These are phyloP conservation scores for Phalacrocorax brasilianus DNA, from an alignment of 2,113 vertebrate species.

Conservation along the genomic window DNA sequence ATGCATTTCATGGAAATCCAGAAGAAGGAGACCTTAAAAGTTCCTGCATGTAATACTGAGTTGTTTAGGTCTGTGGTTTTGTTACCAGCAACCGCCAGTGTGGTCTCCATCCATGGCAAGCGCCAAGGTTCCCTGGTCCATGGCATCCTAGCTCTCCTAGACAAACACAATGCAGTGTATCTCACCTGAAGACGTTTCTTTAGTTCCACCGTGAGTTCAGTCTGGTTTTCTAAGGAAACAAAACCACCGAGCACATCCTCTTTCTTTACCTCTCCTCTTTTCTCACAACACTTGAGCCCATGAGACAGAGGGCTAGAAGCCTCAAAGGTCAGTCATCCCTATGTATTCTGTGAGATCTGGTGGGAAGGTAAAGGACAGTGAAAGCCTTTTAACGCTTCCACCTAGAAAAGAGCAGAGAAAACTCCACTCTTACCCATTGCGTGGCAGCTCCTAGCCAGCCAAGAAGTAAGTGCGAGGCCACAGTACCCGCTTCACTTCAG, in stretches of 20 bases:
- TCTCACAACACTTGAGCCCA: background rate
- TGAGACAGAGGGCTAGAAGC: background rate
- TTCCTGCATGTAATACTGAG: background rate
- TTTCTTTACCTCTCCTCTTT: background rate
- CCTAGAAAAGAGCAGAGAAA: background rate
- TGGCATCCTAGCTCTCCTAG: background rate
- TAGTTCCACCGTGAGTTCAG: background rate
- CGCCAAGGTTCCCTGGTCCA: background rate
- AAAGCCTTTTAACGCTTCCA: background rate
- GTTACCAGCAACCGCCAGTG: accelerated
- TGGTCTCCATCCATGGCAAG: background rate
- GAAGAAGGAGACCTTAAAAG: background rate
- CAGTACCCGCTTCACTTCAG: background rate
- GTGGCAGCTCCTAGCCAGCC: background rate
- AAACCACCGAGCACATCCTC: background rate
- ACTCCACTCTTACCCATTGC: background rate
- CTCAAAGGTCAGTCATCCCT: background rate
- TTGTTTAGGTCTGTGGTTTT: background rate
- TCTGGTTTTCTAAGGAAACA: background rate
- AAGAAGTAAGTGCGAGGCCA: background rate
- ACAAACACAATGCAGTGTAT: background rate
- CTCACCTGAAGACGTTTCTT: background rate
- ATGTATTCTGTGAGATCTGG: background rate
- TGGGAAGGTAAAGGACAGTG: background rate
- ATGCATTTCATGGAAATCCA: background rate